These are phyloP conservation scores for Hyperoplus lanceolatus DNA, from an alignment of 2,797 vertebrate species.

Conservation along the genomic window DNA sequence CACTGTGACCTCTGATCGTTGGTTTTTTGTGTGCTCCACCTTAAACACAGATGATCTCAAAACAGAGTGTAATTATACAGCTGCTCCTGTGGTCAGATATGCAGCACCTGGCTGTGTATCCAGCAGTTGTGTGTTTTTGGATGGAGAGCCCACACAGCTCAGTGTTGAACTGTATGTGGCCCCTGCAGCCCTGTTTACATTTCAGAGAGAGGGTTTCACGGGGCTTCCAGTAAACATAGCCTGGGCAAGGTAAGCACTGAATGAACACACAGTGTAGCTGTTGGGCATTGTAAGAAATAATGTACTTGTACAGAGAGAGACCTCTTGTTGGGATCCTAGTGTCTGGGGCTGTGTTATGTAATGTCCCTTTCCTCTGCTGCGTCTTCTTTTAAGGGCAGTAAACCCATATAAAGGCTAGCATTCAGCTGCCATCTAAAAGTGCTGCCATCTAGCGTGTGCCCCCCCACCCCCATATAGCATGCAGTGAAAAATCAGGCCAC, in stretches of 20 bases:
- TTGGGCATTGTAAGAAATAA: constrained; percentile 47
- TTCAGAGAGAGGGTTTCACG: constrained; percentile 63
- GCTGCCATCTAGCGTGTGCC: constrained; percentile 39
- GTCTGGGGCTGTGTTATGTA: constrained; percentile 70
- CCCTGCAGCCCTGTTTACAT: constrained; percentile 77
- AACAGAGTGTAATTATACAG: constrained; percentile 67
- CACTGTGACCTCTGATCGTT: constrained; percentile 61
- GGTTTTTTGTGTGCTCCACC: constrained; percentile 54
- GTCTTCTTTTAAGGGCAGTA: constrained; percentile 66
- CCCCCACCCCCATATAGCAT: constrained; percentile 37
- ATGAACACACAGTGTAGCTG: constrained; percentile 58
- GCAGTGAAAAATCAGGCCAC: constrained; percentile 74
- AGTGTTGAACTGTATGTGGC: constrained; percentile 68
- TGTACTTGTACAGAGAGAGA: constrained; percentile 35
- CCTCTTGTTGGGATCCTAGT: constrained; percentile 47
- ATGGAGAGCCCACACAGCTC: constrained; percentile 36
- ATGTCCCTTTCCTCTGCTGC: constrained; percentile 48
- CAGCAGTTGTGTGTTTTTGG: constrained; percentile 47
- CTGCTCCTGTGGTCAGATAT: constrained; percentile 66
- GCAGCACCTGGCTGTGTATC: constrained; percentile 71
- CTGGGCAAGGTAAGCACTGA: constrained; percentile 61
- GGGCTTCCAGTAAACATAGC: constrained; percentile 73
- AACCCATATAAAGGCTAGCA: constrained; percentile 56
- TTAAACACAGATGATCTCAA: constrained; percentile 51
- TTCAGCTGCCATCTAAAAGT: constrained; percentile 50